Conservation (phyloP, 2,113 vertebrate genomes). For the Ibidorhyncha struthersii region DNA sequence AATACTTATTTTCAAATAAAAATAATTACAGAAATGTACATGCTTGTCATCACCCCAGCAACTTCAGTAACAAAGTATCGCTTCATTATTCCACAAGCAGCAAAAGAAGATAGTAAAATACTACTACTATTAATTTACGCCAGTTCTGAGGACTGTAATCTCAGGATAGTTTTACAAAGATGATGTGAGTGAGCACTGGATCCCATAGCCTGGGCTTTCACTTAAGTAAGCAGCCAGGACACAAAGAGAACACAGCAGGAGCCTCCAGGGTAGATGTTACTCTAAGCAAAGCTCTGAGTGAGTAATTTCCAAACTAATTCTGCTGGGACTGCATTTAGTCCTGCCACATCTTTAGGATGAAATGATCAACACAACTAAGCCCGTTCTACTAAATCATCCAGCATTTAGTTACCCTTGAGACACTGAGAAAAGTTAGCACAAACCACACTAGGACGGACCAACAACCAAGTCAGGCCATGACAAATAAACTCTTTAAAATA, state of each 20-base stretch:
- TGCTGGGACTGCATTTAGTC: background rate
- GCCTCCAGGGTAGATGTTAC: background rate
- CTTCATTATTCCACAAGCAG: background rate
- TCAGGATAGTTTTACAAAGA: fast-evolving
- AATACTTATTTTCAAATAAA: background rate
- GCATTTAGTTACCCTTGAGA: background rate
- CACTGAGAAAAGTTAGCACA: background rate
- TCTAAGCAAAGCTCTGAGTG: background rate
- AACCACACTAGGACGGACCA: background rate
- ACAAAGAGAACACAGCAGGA: background rate
- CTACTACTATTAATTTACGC: background rate
- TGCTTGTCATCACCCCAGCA: background rate
- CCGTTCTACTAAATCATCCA: background rate
- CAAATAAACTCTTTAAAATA: background rate
- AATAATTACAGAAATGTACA: background rate
- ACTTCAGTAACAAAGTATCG: background rate
- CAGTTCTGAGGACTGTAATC: background rate
- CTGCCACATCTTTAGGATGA: background rate
- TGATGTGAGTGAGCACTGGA: background rate
- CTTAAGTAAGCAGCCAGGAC: background rate
- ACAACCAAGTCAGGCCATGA: background rate
- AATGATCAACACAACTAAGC: background rate
- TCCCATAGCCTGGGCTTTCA: background rate
- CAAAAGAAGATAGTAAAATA: background rate
- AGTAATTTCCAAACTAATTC: background rate